These are phyloP conservation scores for Drosophila asahinai DNA, from an alignment of 1,140 invertebrate species.

Conservation along the genomic window DNA sequence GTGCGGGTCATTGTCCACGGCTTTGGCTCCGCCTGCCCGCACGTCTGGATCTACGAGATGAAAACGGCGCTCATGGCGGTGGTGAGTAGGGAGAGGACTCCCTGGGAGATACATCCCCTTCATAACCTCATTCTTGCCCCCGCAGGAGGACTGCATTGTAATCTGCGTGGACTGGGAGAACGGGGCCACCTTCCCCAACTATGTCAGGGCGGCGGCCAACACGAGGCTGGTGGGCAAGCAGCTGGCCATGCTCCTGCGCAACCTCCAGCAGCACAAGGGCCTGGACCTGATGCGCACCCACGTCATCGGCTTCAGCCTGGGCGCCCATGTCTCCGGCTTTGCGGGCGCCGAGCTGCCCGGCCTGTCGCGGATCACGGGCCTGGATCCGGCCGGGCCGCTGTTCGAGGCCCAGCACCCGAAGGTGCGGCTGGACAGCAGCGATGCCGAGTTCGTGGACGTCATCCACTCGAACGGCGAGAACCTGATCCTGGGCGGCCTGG, in stretches of 20 bases:
- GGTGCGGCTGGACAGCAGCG: constrained; percentile 92
- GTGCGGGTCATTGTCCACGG: constrained; percentile 97
- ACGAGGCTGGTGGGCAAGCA: constrained; percentile 96
- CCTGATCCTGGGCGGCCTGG: constrained; percentile 92
- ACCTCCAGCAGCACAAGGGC: constrained; percentile 79
- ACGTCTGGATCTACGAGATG: constrained; percentile 97
- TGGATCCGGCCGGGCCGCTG: constrained; percentile 95
- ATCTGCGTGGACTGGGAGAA: constrained; percentile 98
- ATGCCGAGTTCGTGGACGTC: constrained; percentile 97
- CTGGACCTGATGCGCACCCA: constrained; percentile 89
- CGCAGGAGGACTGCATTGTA: constrained; percentile 94
- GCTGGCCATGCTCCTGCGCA: constrained; percentile 90
- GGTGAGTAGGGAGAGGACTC: constrained; percentile 86
- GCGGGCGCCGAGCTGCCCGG: constrained; percentile 94
- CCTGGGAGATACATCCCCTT: background rate
- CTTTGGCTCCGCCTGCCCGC: constrained; percentile 95
- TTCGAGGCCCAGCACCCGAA: constrained; percentile 94
- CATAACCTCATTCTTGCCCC: background rate
- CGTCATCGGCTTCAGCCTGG: constrained; percentile 95
- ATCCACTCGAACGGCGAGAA: constrained; percentile 97
- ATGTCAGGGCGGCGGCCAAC: constrained; percentile 96
- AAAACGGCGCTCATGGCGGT: constrained; percentile 94
- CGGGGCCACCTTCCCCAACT: constrained; percentile 96
- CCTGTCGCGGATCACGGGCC: constrained; percentile 93
- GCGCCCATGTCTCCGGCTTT: constrained; percentile 97